Conservation (phyloP, 2,888 invertebrate species). For the Fragum sueziense region DNA sequence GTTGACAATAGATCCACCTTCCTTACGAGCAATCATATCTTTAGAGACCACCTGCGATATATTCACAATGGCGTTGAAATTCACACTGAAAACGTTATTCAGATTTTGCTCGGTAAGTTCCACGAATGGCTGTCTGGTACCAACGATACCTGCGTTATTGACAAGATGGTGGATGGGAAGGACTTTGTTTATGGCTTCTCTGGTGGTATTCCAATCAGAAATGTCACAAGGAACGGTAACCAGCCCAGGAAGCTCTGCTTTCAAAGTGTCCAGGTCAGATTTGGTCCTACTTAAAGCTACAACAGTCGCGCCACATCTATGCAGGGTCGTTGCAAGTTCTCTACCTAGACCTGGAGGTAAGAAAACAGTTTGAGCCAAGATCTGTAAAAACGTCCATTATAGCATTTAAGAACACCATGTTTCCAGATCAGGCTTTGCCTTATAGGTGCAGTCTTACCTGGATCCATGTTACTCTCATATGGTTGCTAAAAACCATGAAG, state of each 20-base stretch:
- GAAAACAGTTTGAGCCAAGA: too few species aligned
- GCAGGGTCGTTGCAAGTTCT: not conserved
- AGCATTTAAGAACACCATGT: too few species aligned
- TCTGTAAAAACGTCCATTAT: too few species aligned
- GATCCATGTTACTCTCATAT: too few species aligned
- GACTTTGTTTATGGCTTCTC: not conserved
- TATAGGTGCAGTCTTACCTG: too few species aligned
- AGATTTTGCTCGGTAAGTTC: not conserved
- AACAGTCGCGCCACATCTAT: not conserved
- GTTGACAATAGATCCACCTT: slow-evolving; percentile 9
- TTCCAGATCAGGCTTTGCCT: too few species aligned
- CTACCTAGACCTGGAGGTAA: not conserved
- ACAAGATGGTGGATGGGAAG: slow-evolving; percentile 5
- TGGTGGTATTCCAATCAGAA: not conserved
- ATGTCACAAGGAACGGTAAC: not conserved
- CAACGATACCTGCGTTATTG: slow-evolving; percentile 1
- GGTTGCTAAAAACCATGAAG: too few species aligned
- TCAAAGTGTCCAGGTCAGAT: not conserved
- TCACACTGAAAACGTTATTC: not conserved
- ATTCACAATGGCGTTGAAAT: slow-evolving; percentile 2
- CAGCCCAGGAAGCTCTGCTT: not conserved
- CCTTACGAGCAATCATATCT: not conserved
- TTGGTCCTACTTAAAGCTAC: not conserved
- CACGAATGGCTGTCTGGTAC: not conserved
- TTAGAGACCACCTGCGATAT: not conserved